Percentiles rank a stretch among this genome's conserved stretches.
These are phyloP conservation scores for Hippocampus guttulatus DNA, from an alignment of 2,113 vertebrate genomes.

Conservation along the genomic window DNA sequence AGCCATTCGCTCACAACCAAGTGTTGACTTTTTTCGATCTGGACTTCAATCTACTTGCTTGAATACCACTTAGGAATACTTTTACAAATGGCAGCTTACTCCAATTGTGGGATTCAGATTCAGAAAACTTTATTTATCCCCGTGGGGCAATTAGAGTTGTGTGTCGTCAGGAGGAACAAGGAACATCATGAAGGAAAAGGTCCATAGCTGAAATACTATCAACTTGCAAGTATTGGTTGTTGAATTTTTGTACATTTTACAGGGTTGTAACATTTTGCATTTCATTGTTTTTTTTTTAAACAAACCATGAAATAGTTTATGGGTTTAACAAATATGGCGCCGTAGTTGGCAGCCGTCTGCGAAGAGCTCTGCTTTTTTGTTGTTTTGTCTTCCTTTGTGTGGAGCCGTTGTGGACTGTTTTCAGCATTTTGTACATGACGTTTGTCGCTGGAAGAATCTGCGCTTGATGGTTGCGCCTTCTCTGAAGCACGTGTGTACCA, in stretches of 20 bases:
- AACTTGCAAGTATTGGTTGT: not conserved
- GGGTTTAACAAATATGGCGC: too few species aligned
- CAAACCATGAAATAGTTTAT: not conserved
- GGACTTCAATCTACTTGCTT: slow-evolving; percentile 17
- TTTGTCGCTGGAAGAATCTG: too few species aligned
- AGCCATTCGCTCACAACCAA: slow-evolving; percentile 47
- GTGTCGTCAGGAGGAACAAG: not conserved
- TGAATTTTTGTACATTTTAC: not conserved
- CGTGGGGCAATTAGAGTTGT: too few species aligned
- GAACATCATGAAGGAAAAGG: not conserved
- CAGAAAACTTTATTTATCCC: too few species aligned
- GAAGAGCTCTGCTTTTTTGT: too few species aligned
- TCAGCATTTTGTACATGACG: too few species aligned
- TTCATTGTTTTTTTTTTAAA: not conserved
- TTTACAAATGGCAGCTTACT: not conserved
- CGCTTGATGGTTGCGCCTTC: too few species aligned
- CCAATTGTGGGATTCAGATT: not conserved
- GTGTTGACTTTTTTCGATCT: slow-evolving; percentile 60
- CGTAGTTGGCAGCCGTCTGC: too few species aligned
- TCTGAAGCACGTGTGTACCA: too few species aligned
- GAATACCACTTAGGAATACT: slow-evolving; percentile 12
- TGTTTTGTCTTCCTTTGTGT: too few species aligned
- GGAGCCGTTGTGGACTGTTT: too few species aligned
- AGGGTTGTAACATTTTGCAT: not conserved
- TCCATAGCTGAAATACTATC: not conserved